These are phyloP conservation scores for Drosophila nigromelanica DNA, from an alignment of 1,140 invertebrate species.

Conservation along the genomic window DNA sequence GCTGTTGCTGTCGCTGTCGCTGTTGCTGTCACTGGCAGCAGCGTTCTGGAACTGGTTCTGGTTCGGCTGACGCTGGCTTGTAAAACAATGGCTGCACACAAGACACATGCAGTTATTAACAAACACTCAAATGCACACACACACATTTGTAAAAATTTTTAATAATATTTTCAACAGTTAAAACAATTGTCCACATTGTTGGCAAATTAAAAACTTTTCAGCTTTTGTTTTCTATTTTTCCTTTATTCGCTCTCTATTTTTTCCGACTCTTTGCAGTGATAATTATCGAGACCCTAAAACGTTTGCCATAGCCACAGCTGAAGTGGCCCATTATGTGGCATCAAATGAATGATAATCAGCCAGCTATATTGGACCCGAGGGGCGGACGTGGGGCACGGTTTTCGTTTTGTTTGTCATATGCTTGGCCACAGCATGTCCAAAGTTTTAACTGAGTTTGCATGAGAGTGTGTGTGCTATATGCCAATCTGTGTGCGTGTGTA, in stretches of 20 bases:
- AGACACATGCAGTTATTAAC: constrained; percentile 69
- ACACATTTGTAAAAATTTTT: constrained; percentile 21
- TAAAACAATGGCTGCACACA: constrained; percentile 62
- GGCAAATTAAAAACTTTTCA: constrained; percentile 41
- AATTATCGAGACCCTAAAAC: constrained; percentile 35
- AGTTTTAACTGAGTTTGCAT: constrained; percentile 23
- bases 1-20: constrained; percentile 38
- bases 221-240: constrained; percentile 28
- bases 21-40: constrained; percentile 60
- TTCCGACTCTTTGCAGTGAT: constrained; percentile 2
- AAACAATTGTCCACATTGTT: constrained; percentile 61
- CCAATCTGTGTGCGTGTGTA: background rate
- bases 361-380: background rate
- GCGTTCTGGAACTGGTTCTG: constrained; percentile 36
- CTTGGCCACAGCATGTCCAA: constrained; percentile 36
- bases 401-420: constrained; percentile 19
- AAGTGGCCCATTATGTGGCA: constrained; percentile 38
- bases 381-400: background rate
- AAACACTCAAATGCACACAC: constrained; percentile 28
- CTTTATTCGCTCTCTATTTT: constrained; percentile 23
- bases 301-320: constrained; percentile 31
- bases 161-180: constrained; percentile 49
- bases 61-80: constrained; percentile 29
- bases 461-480: background rate
- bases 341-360: constrained; percentile 40